Evolutionary conservation across 2,797 vertebrate genomes (phyloP), one percentile per base, ranked within the genome.

Genomic region (Acridotheres tristis): DNA sequence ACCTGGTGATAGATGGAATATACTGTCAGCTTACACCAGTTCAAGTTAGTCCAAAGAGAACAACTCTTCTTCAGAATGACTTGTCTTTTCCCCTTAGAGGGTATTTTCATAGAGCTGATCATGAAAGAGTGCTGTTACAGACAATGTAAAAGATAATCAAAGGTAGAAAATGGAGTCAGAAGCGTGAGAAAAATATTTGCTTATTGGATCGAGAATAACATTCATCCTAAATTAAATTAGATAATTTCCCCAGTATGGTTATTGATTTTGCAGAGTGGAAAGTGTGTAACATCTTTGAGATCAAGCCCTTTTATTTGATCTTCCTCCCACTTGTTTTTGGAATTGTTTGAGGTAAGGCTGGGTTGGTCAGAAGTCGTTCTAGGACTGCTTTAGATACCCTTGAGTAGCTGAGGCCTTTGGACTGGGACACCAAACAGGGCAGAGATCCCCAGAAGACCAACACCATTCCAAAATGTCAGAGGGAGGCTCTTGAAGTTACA

Each of bases 1-100:
- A 95, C 94, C 88, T 72, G 50, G 40, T 94, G 88, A 84, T 48
- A 78, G 75, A 81, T 75, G 62, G 79, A 88, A 88, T 75, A 81
- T 77, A 22, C 61, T 68, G 61, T 68, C 79, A 71, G 66, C 79
- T 91, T 89, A 34, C 30, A 50, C 38, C n/a, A 58, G 68, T 62
- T 94, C 29, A 84, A 94, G 50, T 75, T 51, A 65, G 79, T 61
- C 38, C 87, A 94, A 91, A 93, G 73, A 81, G 66, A 66, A 32
- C 34, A 84, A 40, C 47, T 61, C 48, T 58, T 74, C 55, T 68
- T 83, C 73, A 65, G 54, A 79, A 77, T 48, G 51, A 55, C 43
- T 81, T 36, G 32, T 72, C 48, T 73, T 62, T 82, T 68, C 54
- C 21, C 50, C 36, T 79, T 54, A 30, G 74, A 89, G 53, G 7